phyloP scores from a whole-genome alignment of 1,140 invertebrate species.

The Drosophila persimilis region DNA sequence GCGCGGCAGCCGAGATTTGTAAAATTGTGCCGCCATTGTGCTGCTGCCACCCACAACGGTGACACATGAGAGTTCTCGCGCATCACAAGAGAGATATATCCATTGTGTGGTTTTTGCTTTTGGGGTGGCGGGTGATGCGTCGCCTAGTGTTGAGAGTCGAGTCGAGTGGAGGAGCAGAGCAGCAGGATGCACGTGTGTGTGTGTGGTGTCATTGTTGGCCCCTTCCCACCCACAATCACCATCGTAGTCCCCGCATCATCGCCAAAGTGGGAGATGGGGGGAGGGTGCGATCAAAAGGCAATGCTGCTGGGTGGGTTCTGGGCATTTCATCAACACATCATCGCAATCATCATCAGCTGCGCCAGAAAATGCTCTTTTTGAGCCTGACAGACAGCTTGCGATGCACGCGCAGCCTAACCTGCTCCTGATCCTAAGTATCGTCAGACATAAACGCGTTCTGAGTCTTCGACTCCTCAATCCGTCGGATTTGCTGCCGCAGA shows the following conservation, averaged over 20 bases:
- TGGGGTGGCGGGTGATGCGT: conserved; percentile 14
- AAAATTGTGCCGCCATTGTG: neutral
- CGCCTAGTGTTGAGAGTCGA: conserved; percentile 12
- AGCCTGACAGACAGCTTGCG: conserved; percentile 77
- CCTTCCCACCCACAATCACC: conserved; percentile 30
- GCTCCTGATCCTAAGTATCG: conserved; percentile 83
- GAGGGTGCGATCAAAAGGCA: neutral
- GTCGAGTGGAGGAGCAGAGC: conserved; percentile 14
- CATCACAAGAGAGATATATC: conserved; percentile 24
- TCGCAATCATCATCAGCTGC: conserved; percentile 75
- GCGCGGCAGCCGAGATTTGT: conserved; percentile 13
- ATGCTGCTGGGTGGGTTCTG: neutral
- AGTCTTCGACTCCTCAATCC: conserved; percentile 94
- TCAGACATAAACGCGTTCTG: conserved; percentile 91
- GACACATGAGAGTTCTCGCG: conserved; percentile 9
- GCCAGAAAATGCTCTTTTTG: conserved; percentile 74
- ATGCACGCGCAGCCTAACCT: conserved; percentile 78
- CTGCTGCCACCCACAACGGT: conserved; percentile 16
- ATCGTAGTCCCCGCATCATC: conserved; percentile 13
- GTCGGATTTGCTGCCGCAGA: conserved; percentile 94
- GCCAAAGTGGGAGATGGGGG: neutral
- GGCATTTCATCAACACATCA: conserved; percentile 31
- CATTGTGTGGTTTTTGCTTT: conserved; percentile 8
- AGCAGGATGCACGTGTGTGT: conserved; percentile 41
- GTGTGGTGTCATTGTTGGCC: conserved; percentile 23